Conservation (phyloP, 2,797 vertebrate genomes). For the Siniperca scherzeri region DNA sequence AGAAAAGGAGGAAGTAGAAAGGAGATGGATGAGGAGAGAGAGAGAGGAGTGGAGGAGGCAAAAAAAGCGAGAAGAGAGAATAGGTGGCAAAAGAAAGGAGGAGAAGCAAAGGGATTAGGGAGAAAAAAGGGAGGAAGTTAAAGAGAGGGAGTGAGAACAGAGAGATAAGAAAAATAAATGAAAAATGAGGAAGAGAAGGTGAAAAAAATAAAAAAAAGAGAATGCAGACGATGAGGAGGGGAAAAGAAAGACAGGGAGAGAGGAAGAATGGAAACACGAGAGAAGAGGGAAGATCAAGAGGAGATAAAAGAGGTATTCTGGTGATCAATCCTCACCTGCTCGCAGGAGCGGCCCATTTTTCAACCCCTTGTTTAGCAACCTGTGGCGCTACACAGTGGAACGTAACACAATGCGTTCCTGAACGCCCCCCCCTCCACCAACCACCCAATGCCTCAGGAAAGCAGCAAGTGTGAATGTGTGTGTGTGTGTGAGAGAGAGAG, state of each 20-base stretch:
- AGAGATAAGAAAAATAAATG: background rate
- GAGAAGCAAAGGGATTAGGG: background rate
- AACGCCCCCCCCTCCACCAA: conserved; percentile 40
- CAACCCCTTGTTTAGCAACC: conserved; percentile 83
- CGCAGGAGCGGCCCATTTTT: conserved; percentile 77
- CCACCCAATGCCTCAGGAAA: conserved; percentile 34
- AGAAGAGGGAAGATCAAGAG: conserved; percentile 30
- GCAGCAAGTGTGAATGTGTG: conserved; percentile 12
- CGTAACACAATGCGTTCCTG: conserved; percentile 36
- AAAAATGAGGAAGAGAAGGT: background rate
- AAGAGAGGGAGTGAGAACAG: background rate
- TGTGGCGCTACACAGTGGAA: conserved; percentile 70
- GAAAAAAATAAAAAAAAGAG: background rate
- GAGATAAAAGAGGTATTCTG: conserved; percentile 56
- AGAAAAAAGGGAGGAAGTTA: conserved; percentile 3
- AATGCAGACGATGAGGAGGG: background rate
- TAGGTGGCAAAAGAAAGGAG: background rate
- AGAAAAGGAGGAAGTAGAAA: background rate
- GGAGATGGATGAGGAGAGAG: background rate
- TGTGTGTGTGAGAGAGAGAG: conserved; percentile 23
- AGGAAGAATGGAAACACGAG: conserved; percentile 31
- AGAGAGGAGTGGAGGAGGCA: conserved; percentile 10
- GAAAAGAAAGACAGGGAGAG: background rate
- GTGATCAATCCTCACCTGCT: conserved; percentile 80
- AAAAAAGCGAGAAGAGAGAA: conserved; percentile 30